phyloP scores from a whole-genome alignment of 2,113 vertebrate genomes.

The Clarias macrocephalus region DNA sequence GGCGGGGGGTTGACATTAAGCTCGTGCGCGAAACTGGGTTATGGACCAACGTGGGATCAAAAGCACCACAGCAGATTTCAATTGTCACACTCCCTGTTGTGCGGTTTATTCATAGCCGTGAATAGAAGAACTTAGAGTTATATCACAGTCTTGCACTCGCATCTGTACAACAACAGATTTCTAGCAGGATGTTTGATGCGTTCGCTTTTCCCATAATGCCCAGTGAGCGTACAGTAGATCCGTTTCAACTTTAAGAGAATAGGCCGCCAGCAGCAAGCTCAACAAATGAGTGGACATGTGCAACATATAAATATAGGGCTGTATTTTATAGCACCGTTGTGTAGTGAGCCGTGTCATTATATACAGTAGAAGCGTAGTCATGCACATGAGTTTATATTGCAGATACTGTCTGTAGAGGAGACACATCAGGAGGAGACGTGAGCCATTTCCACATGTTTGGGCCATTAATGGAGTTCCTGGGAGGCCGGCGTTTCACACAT shows the following conservation, averaged over 20 bases:
- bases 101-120: neutral
- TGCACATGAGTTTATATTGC: too few species aligned
- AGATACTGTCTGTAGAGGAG: too few species aligned
- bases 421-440: too few species aligned
- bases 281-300: neutral
- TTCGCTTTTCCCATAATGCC: neutral
- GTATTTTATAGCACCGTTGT: neutral
- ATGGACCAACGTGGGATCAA: neutral
- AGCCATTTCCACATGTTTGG: too few species aligned
- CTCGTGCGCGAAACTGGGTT: neutral
- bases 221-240: neutral
- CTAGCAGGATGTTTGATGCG: neutral
- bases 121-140: neutral
- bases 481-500: too few species aligned
- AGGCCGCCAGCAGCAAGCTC: neutral
- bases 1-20: neutral
- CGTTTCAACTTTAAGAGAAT: neutral
- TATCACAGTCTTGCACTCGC: neutral
- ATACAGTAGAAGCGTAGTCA: neutral
- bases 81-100: neutral
- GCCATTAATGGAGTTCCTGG: too few species aligned
- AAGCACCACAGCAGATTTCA: slow-evolving; percentile 11
- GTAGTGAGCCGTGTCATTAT: neutral
- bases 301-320: neutral
- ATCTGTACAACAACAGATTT: neutral